A percentile compares a stretch with the other conserved stretches of the same genome.
phyloP scores from a whole-genome alignment of 2,888 invertebrate genomes.

The Esperia sulphurella region DNA sequence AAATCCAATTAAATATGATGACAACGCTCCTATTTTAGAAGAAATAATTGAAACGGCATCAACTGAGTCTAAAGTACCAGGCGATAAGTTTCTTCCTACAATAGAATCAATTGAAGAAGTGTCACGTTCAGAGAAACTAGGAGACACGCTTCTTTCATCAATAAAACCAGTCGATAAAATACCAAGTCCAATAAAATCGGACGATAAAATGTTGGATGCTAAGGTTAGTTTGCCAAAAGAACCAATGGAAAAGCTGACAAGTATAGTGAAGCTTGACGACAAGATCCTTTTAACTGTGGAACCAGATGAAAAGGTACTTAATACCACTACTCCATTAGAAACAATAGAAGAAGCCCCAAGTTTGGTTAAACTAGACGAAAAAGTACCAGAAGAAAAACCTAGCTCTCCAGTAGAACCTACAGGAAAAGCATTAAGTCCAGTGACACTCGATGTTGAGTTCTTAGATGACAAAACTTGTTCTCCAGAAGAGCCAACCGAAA shows the following conservation, averaged over 20 bases:
- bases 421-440: background rate
- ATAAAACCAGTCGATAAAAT: background rate
- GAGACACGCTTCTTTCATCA: no score
- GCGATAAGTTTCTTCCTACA: slow-evolving; percentile 7
- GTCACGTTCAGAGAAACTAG: no score
- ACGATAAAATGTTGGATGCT: background rate
- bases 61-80: background rate
- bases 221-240: slow-evolving; percentile 4
- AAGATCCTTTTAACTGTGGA: background rate
- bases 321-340: background rate
- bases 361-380: background rate
- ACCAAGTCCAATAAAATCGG: background rate
- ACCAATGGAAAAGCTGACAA: slow-evolving; percentile 12
- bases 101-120: background rate
- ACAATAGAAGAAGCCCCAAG: background rate
- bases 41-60: no score
- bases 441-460: background rate
- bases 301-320: background rate
- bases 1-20: background rate
- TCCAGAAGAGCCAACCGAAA: background rate
- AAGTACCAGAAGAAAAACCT: slow-evolving; percentile 3
- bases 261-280: slow-evolving; percentile 2
- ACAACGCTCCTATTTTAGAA: background rate
- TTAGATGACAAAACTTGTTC: slow-evolving; percentile 3
- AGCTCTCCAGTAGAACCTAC: background rate